Conservation (phyloP, 2,888 invertebrate genomes). For the Podotricha telesiphe region DNA sequence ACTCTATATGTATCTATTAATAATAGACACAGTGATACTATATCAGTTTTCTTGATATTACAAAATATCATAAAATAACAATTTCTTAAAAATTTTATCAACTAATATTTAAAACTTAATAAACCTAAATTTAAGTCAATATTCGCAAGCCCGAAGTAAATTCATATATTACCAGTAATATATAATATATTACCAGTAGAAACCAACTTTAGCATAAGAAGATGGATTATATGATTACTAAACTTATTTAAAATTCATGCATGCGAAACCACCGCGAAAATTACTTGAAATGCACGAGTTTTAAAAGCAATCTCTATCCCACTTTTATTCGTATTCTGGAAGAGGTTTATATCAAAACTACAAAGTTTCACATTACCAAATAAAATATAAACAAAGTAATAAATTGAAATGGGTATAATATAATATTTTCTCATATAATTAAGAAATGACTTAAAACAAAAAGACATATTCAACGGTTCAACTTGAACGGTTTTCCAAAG, state of each 20-base stretch:
- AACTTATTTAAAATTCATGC: slow-evolving; percentile 25
- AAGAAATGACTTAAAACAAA: background rate
- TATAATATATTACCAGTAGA: background rate
- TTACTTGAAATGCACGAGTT: slow-evolving; percentile 22
- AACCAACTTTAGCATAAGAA: background rate
- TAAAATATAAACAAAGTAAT: slow-evolving; percentile 9
- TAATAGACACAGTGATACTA: too few relatives aligned
- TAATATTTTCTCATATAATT: background rate
- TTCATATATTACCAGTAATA: background rate
- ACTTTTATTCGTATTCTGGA: slow-evolving; percentile 25
- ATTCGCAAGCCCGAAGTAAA: background rate
- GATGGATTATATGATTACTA: slow-evolving; percentile 24
- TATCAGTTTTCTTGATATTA: too few relatives aligned
- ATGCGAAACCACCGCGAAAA: slow-evolving; percentile 10
- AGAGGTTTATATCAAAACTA: slow-evolving; percentile 22
- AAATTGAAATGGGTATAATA: background rate
- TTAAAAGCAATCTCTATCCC: slow-evolving; percentile 26
- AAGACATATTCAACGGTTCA: too few relatives aligned
- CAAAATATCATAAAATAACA: too few relatives aligned
- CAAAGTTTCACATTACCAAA: slow-evolving; percentile 23
- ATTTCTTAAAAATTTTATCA: background rate
- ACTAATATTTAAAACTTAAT: background rate
- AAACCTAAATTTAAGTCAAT: background rate
- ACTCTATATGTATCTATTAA: too few relatives aligned
- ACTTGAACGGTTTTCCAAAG: too few relatives aligned